These are phyloP conservation scores for Phoronis australis DNA, from an alignment of 2,888 invertebrate species.

Conservation along the genomic window DNA sequence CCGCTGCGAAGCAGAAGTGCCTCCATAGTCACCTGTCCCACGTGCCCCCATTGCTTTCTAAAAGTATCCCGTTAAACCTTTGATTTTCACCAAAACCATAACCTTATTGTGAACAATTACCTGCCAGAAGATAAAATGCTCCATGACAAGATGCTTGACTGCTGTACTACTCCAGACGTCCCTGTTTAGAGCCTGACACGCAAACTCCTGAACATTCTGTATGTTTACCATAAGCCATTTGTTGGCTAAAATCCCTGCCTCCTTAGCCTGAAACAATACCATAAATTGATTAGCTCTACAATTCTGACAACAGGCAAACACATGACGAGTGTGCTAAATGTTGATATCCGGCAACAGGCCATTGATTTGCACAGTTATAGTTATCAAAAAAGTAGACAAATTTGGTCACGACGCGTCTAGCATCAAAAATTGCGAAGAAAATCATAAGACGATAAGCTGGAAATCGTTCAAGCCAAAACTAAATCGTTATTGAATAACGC, in stretches of 20 bases:
- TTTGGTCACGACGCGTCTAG: not conserved
- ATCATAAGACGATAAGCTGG: too few relatives aligned
- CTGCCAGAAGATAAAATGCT: slow-evolving; percentile 69
- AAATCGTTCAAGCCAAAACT: too few relatives aligned
- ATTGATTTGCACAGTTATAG: not conserved
- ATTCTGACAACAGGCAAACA: not conserved
- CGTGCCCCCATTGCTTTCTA: too few relatives aligned
- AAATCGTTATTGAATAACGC: too few relatives aligned
- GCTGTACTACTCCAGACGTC: slow-evolving; percentile 66
- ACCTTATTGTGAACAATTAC: too few relatives aligned
- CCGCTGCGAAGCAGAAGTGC: too few relatives aligned
- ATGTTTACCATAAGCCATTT: slow-evolving; percentile 69
- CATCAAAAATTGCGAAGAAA: not conserved
- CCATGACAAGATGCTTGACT: slow-evolving; percentile 60
- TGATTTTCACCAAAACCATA: too few relatives aligned
- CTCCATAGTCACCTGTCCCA: too few relatives aligned
- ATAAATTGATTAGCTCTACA: not conserved
- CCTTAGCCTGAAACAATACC: slow-evolving; percentile 55
- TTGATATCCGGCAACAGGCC: not conserved
- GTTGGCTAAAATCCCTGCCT: slow-evolving; percentile 58
- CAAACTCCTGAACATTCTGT: slow-evolving; percentile 65
- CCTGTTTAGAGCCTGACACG: slow-evolving; percentile 66
- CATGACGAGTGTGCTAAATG: not conserved
- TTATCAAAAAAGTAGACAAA: not conserved
- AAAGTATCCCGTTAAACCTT: too few relatives aligned